Evolutionary conservation across 2,797 vertebrate genomes (phyloP), one percentile per base, ranked within the genome.

Genomic region (Thripadectes ignobilis): DNA sequence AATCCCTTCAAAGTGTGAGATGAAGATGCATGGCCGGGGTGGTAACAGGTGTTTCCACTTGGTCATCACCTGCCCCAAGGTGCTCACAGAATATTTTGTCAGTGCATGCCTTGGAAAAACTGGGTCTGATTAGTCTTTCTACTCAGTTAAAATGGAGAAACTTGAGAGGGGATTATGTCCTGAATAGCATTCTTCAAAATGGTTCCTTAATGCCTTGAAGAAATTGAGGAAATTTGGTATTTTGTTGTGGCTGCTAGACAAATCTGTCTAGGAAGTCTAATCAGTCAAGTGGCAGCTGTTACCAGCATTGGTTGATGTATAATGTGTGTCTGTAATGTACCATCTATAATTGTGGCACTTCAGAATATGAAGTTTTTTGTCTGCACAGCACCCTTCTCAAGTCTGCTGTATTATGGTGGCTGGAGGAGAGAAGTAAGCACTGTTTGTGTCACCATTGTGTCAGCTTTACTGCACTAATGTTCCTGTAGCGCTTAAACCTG

Each of bases 81-180:
- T 43, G 14, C 24, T 62, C 10, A 27, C 9, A 26, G 30, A 9
- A 5, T 32, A 17, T 36, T 73, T 84, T 36, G 13, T 87, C 17
- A 68, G 16, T 68, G 23, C 9, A 4, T 65, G 14, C 26, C 13
- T 58, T 82, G 46, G 17, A 46, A 45, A 63, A 67, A 55, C 4
- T 32, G 22, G 3, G 29, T 54, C 6, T n/a, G 24, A 14, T 57
- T 22, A 29, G 14, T 71, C 48, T 52, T 86, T 74, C 52, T 67
- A 5, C 7, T 72, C 9, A 6, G 7, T 45, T 66, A 34, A 55
- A 26, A 18, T 57, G 21, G 14, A 26, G 41, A 39, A 59, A 63
- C 20, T 65, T 0, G 0, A 63, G 0, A 63, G 45, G 8, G 43
- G 12, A 36, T 9, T 63, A 16, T 30, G 22, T 63, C 20, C 67